Conservation (phyloP, 2,888 invertebrate species). For the Timema podura region DNA sequence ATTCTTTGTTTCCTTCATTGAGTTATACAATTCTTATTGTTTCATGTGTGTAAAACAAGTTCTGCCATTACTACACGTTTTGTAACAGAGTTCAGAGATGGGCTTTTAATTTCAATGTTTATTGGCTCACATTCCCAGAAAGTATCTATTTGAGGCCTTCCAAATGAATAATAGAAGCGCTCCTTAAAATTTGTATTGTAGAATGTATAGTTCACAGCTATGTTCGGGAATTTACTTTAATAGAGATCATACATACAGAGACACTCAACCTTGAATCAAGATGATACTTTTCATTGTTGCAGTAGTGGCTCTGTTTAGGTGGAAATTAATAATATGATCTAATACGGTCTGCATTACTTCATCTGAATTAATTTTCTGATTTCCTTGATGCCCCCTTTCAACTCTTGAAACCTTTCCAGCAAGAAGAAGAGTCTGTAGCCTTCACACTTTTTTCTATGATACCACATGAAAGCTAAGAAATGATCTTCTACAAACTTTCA, state of each 20-base stretch:
- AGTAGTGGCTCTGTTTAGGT: background rate
- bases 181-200: background rate
- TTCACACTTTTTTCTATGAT: background rate
- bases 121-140: slow-evolving; percentile 2
- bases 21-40: background rate
- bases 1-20: slow-evolving; percentile 5
- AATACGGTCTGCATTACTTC: slow-evolving; percentile 8
- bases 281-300: background rate
- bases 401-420: slow-evolving; percentile 8
- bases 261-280: slow-evolving; percentile 11
- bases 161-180: background rate
- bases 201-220: background rate
- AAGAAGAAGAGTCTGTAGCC: background rate
- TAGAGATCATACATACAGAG: slow-evolving; percentile 2
- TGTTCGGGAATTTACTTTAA: background rate
- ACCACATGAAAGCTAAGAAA: background rate
- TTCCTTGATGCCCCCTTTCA: background rate
- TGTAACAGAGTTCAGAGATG: slow-evolving; percentile 7
- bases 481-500: background rate
- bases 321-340: background rate
- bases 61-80: background rate
- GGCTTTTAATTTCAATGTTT: slow-evolving; percentile 1
- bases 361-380: background rate
- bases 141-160: background rate
- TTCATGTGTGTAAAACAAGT: background rate